Evolutionary conservation across 2,113 vertebrate genomes (phyloP).

Genomic region (Alces alces): DNA sequence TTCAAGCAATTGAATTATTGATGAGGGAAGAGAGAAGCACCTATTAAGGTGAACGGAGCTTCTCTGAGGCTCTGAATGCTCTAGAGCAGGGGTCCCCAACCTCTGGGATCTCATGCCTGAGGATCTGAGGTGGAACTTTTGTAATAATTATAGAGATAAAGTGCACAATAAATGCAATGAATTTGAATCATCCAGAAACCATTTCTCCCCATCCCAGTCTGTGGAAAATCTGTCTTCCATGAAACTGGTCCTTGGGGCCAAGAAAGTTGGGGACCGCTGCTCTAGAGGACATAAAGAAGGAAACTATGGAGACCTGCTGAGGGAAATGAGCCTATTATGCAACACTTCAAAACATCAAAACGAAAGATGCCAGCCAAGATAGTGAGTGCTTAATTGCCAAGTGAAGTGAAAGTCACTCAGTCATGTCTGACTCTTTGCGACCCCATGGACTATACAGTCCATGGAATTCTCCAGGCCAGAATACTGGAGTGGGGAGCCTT

Average conservation of each 20-base stretch:
- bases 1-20: not conserved
- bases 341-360: not conserved
- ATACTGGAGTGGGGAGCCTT: not conserved
- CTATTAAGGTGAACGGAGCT: not conserved
- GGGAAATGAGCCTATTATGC: not conserved
- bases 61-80: not conserved
- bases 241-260: not conserved
- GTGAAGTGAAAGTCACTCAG: not conserved
- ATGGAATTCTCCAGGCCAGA: not conserved
- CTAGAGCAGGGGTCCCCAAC: not conserved
- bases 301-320: not conserved
- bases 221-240: not conserved
- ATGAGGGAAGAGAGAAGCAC: not conserved
- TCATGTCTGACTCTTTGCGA: not conserved
- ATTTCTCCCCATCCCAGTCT: not conserved
- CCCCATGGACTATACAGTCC: accelerated
- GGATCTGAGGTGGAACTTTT: not conserved
- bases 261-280: not conserved
- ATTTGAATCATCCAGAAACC: not conserved
- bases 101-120: not conserved
- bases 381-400: not conserved
- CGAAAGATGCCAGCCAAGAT: not conserved
- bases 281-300: not conserved
- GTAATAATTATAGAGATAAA: not conserved
- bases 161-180: not conserved